phyloP scores from a whole-genome alignment of 1,140 invertebrate genomes.

The Drosophila malerkotliana region DNA sequence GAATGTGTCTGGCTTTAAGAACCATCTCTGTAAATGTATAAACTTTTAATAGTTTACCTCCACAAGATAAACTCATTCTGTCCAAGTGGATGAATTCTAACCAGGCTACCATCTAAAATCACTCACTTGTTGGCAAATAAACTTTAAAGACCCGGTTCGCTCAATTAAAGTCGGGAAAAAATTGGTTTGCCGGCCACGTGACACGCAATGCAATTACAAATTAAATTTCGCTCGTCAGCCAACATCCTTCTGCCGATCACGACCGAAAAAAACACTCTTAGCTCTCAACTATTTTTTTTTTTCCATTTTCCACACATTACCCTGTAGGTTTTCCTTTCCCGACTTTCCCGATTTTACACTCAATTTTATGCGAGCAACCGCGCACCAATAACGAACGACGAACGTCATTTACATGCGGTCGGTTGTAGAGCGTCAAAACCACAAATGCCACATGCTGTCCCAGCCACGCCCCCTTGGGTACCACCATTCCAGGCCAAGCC shows the following conservation, averaged over 20 bases:
- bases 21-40: neutral
- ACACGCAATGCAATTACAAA: conserved; percentile 70
- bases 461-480: conserved; percentile 13
- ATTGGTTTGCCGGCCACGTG: conserved; percentile 49
- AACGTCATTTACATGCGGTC: conserved; percentile 81
- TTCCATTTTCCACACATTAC: neutral
- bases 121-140: conserved; percentile 25
- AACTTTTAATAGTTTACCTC: too few species aligned
- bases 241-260: conserved; percentile 31
- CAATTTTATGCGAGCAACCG: conserved; percentile 75
- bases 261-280: neutral
- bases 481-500: neutral
- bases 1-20: neutral
- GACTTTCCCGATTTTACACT: conserved; percentile 50
- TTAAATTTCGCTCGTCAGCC: conserved; percentile 59
- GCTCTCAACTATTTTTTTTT: conserved; percentile 4
- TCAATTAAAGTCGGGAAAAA: conserved; percentile 56
- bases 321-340: conserved; percentile 5
- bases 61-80: neutral
- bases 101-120: conserved; percentile 16
- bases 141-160: conserved; percentile 37
- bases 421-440: conserved; percentile 82
- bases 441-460: conserved; percentile 79
- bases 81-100: neutral
- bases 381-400: conserved; percentile 81